Percentiles rank a stretch among this genome's conserved stretches.
These are phyloP conservation scores for Callionymus lyra DNA, from an alignment of 2,113 vertebrate genomes.

Conservation along the genomic window DNA sequence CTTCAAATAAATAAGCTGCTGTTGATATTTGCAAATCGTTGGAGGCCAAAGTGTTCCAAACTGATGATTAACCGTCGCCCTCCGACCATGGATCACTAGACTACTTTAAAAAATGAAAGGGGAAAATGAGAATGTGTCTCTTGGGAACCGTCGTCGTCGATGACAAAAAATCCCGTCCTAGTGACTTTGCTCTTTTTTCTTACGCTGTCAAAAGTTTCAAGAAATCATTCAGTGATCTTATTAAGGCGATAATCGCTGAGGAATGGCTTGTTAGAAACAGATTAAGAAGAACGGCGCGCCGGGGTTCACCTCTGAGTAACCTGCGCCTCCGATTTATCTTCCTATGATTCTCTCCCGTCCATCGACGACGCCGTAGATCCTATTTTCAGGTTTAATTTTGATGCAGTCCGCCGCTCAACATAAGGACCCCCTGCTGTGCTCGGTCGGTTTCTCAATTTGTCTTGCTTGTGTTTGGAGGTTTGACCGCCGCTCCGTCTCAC, in stretches of 20 bases:
- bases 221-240: constrained; percentile 26
- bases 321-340: constrained; percentile 34
- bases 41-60: too few species aligned
- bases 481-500: too few species aligned
- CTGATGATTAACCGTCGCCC: too few species aligned
- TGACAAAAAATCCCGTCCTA: constrained; percentile 22
- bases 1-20: too few species aligned
- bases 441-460: too few species aligned
- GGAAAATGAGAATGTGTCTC: constrained; percentile 18
- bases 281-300: constrained; percentile 32
- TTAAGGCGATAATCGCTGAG: constrained; percentile 21
- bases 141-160: constrained; percentile 14
- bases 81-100: constrained; percentile 20
- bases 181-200: constrained; percentile 7
- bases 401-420: too few species aligned
- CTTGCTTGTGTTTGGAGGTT: too few species aligned
- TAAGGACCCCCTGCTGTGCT: background rate
- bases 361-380: constrained; percentile 5
- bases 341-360: background rate
- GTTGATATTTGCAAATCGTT: too few species aligned
- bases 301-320: constrained; percentile 30
- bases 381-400: background rate
- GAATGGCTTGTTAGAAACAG: constrained; percentile 39
- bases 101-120: constrained; percentile 20
- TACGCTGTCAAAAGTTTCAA: constrained; percentile 17